These are phyloP conservation scores for Nomada fucata DNA, from an alignment of 2,888 invertebrate genomes.

Conservation along the genomic window DNA sequence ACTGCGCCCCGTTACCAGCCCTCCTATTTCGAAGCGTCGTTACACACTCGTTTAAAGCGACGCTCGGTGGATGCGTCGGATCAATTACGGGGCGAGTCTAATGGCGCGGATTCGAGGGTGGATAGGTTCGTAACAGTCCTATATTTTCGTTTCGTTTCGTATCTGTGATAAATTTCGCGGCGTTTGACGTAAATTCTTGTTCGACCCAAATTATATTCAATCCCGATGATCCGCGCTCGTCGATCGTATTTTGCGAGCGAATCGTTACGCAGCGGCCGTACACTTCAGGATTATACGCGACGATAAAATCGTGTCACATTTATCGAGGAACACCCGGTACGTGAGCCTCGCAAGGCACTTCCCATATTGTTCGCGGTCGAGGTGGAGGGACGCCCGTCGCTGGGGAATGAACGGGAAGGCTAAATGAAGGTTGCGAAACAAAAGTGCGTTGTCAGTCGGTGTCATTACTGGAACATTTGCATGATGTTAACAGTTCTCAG, in stretches of 20 bases:
- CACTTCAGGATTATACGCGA: neutral
- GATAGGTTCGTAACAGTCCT: constrained; percentile 1
- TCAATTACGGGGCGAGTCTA: constrained; percentile 61
- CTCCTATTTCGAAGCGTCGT: constrained; percentile 57
- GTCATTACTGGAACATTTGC: constrained; percentile 66
- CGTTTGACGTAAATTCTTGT: no score
- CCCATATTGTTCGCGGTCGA: constrained; percentile 63
- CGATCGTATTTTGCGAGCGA: no score
- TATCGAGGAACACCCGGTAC: constrained; percentile 52
- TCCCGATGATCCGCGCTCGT: no score
- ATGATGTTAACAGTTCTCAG: constrained; percentile 60
- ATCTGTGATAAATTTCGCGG: no score
- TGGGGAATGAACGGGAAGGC: constrained; percentile 59
- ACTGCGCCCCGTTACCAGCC: constrained; percentile 3
- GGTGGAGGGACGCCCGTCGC: constrained; percentile 56
- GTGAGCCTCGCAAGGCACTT: constrained; percentile 53
- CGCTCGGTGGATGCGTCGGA: constrained; percentile 51
- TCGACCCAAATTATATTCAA: no score
- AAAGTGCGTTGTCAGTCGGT: constrained; percentile 67
- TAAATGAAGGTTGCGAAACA: constrained; percentile 67
- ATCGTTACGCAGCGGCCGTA: neutral
- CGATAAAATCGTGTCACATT: neutral
- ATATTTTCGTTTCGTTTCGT: neutral
- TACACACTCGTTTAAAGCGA: constrained; percentile 64
- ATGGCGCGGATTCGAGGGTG: constrained; percentile 49